Evolutionary conservation across 2,888 invertebrate genomes (phyloP).

Genomic region (Ferrisia virgata): DNA sequence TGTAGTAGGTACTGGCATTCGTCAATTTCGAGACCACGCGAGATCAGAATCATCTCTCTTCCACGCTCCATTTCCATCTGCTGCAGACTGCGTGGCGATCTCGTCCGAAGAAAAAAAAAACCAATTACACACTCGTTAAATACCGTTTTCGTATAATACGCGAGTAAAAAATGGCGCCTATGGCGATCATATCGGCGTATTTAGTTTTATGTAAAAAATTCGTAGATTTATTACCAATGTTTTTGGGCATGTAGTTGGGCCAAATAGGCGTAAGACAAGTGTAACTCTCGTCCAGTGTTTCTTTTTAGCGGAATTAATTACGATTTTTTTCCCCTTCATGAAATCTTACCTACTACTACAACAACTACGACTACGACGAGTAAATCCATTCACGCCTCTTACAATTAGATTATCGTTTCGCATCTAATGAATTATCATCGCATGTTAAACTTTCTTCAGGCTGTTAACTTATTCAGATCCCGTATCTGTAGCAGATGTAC

Average conservation of each 20-base stretch:
- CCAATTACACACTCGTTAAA: not conserved
- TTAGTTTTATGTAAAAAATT: not conserved
- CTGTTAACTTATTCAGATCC: conserved; percentile 1
- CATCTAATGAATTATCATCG: conserved; percentile 17
- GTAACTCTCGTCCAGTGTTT: not conserved
- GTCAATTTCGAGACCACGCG: not conserved
- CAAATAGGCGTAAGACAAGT: not conserved
- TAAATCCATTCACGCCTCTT: conserved; percentile 6
- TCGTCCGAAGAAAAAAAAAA: not conserved
- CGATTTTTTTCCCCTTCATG: not conserved
- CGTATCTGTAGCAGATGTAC: not conserved
- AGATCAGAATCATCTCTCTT: not conserved
- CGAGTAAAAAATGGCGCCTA: not conserved
- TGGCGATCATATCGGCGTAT: not conserved
- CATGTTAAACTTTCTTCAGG: conserved; percentile 14
- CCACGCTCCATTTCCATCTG: not conserved
- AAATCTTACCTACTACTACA: not conserved
- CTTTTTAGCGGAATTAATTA: not conserved
- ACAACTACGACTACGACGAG: not conserved
- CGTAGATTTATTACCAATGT: not conserved
- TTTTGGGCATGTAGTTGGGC: not conserved
- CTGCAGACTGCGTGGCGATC: not conserved
- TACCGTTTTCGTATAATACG: not conserved
- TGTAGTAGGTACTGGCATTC: too few relatives aligned
- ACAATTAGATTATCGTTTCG: conserved; percentile 15